phyloP scores from a whole-genome alignment of 2,113 vertebrate species.

The Vulpes lagopus region DNA sequence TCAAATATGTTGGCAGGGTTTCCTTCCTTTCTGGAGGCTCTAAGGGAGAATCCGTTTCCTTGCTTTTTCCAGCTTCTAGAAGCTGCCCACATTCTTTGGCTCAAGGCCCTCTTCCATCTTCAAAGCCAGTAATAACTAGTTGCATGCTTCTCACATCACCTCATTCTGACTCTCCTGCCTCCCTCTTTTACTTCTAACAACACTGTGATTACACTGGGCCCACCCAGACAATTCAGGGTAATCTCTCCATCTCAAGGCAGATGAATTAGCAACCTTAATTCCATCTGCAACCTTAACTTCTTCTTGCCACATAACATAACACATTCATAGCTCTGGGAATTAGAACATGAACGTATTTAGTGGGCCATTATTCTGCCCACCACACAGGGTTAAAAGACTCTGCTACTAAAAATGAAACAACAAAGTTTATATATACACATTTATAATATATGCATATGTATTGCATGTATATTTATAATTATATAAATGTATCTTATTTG shows the following conservation, averaged over 20 bases:
- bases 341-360: neutral
- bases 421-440: neutral
- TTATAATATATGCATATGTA: neutral
- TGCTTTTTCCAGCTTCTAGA: slow-evolving; percentile 41
- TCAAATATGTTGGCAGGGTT: neutral
- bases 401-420: neutral
- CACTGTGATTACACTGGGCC: neutral
- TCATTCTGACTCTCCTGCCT: neutral
- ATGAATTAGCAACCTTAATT: neutral
- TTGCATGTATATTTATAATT: neutral
- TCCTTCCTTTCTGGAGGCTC: slow-evolving; percentile 1
- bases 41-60: slow-evolving; percentile 46
- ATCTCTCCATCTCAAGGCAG: neutral
- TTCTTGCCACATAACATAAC: neutral
- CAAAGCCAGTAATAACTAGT: slow-evolving; percentile 47
- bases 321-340: neutral
- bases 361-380: neutral
- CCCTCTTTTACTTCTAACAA: neutral
- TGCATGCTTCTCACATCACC: neutral
- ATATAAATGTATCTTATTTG: neutral
- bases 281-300: neutral
- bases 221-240: neutral
- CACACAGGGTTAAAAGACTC: neutral
- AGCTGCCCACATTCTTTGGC: slow-evolving; percentile 60
- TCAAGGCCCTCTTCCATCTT: slow-evolving; percentile 35